Evolutionary conservation across 92 coral and sea anemone species (phyloP).

Genomic region (Porites divaricata): DNA sequence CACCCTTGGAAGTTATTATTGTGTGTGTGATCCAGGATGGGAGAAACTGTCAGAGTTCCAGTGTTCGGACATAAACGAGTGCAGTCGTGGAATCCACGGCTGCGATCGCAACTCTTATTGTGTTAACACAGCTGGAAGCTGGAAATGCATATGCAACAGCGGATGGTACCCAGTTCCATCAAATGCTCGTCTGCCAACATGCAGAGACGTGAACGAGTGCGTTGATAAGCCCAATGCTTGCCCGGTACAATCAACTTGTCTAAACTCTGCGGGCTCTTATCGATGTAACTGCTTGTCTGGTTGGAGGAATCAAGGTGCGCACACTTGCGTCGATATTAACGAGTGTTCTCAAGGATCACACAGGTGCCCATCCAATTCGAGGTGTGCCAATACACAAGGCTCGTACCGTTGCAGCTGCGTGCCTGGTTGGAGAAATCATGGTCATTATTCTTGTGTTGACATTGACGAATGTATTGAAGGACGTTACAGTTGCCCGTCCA

Average conservation of each 20-base stretch:
- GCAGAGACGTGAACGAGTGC: constrained; percentile 54
- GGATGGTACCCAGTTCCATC: constrained; percentile 76
- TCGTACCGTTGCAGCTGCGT: constrained; percentile 58
- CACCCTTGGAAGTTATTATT: constrained; percentile 66
- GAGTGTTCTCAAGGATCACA: constrained; percentile 42
- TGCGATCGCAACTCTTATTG: constrained; percentile 72
- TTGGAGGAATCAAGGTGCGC: constrained; percentile 55
- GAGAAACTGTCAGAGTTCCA: constrained; percentile 52
- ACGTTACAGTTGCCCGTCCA: constrained; percentile 33
- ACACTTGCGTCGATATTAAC: constrained; percentile 50
- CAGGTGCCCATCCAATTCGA: constrained; percentile 47
- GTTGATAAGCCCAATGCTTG: constrained; percentile 59
- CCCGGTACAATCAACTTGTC: constrained; percentile 49
- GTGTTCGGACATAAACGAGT: constrained; percentile 74
- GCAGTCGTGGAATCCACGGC: constrained; percentile 72
- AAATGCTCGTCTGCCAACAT: constrained; percentile 46
- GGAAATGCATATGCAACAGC: constrained; percentile 78
- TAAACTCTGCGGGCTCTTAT: constrained; percentile 60
- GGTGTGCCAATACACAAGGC: constrained; percentile 50
- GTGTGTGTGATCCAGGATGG: constrained; percentile 66
- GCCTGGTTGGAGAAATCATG: constrained; percentile 55
- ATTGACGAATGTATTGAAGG: constrained; percentile 48
- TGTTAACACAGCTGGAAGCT: constrained; percentile 90
- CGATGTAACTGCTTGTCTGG: constrained; percentile 54
- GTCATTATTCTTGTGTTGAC: constrained; percentile 50